Evolutionary conservation across 2,888 invertebrate species (phyloP).

Genomic region (Eurytoma adleriae): DNA sequence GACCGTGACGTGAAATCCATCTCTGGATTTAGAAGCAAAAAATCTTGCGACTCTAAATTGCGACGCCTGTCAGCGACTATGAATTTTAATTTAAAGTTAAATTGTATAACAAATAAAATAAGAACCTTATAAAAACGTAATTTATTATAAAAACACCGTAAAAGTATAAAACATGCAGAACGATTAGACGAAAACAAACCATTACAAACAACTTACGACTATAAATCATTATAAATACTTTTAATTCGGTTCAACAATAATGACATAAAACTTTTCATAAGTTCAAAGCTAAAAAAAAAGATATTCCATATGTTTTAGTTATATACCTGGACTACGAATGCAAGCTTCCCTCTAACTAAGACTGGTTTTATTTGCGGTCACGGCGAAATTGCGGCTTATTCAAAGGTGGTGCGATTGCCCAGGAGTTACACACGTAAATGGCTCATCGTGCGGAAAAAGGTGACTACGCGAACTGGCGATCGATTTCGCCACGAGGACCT

Average conservation of each 20-base stretch:
- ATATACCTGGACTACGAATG: slow-evolving; percentile 48
- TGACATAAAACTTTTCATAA: background rate
- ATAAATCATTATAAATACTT: no score
- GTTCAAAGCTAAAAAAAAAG: slow-evolving; percentile 52
- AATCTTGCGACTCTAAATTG: background rate
- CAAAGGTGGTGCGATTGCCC: background rate
- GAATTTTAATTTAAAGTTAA: background rate
- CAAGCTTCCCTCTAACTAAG: slow-evolving; percentile 38
- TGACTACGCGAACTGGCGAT: slow-evolving; percentile 22
- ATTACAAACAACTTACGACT: no score
- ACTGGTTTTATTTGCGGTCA: slow-evolving; percentile 64
- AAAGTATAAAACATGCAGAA: no score
- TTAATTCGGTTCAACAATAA: no score
- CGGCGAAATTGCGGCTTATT: slow-evolving; percentile 64
- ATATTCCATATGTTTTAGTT: slow-evolving; percentile 51
- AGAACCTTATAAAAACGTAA: background rate
- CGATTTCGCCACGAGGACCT: slow-evolving; percentile 33
- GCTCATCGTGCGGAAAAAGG: background rate
- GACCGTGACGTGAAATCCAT: background rate
- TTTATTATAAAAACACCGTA: background rate
- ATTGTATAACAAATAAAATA: background rate
- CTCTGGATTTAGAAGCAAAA: background rate
- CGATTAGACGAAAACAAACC: no score
- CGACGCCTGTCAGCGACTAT: no score
- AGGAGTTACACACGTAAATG: background rate